Percentiles rank a stretch among this genome's conserved stretches.
phyloP scores from a whole-genome alignment of 53 echinoderm and acorn worm genomes.

The Holothuria scabra region DNA sequence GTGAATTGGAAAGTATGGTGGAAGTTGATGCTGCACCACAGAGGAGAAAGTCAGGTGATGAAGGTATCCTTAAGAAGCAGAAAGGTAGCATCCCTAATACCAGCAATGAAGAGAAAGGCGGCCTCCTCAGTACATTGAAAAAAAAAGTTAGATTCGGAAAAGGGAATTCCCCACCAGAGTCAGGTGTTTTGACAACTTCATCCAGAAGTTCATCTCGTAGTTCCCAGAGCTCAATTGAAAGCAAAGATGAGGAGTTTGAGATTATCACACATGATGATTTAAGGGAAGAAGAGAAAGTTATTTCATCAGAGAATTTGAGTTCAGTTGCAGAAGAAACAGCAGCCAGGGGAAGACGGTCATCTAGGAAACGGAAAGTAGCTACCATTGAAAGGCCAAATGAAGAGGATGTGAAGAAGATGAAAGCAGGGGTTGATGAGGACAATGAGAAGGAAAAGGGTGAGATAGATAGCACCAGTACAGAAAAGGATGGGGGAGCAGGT shows the following conservation, averaged over 20 bases:
- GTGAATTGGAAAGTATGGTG: not conserved
- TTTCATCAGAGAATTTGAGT: too few relatives aligned
- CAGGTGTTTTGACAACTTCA: not conserved
- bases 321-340: not conserved
- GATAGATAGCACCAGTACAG: not conserved
- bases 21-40: slow-evolving; percentile 77
- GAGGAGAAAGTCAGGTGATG: slow-evolving; percentile 67
- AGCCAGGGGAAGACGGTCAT: not conserved
- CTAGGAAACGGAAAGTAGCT: slow-evolving; percentile 10
- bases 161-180: not conserved
- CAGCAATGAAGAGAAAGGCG: not conserved
- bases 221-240: slow-evolving; percentile 22
- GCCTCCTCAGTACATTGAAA: slow-evolving; percentile 10
- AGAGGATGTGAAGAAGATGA: slow-evolving; percentile 7
- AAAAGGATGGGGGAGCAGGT: slow-evolving; percentile 7
- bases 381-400: slow-evolving; percentile 29
- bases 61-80: slow-evolving; percentile 50
- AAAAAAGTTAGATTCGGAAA: slow-evolving; percentile 42
- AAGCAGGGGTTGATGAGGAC: not conserved
- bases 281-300: not conserved
- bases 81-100: not conserved
- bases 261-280: not conserved
- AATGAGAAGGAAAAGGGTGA: not conserved
- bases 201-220: slow-evolving; percentile 29
- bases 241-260: slow-evolving; percentile 10